These are phyloP conservation scores for Anomalospiza imberbis DNA, from an alignment of 2,797 vertebrate species.

Conservation along the genomic window DNA sequence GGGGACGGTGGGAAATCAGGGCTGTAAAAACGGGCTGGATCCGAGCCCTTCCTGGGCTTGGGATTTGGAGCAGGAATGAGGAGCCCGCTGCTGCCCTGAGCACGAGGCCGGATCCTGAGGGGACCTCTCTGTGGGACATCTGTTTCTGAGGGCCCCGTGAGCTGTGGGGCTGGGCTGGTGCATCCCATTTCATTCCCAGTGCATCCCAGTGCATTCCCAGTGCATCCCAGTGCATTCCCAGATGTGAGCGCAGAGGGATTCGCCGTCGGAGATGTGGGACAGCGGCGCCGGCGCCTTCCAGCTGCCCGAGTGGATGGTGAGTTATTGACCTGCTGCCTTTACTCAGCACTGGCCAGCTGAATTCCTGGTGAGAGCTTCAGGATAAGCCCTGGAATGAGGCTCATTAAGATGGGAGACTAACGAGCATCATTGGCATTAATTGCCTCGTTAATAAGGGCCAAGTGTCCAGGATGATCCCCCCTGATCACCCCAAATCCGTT, in stretches of 20 bases:
- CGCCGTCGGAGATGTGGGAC: conserved; percentile 65
- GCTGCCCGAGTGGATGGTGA: conserved; percentile 82
- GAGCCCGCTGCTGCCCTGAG: neutral
- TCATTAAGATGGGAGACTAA: neutral
- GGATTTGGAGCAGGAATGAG: neutral
- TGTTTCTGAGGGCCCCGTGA: neutral
- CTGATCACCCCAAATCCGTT: fast-evolving
- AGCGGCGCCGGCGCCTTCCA: conserved; percentile 67
- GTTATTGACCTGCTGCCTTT: neutral
- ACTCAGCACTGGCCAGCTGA: neutral
- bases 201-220: neutral
- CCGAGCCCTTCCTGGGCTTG: neutral
- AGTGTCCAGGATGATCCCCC: fast-evolving
- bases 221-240: neutral
- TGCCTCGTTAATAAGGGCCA: fast-evolving
- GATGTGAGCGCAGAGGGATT: neutral
- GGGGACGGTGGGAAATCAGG: fast-evolving
- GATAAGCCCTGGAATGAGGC: neutral
- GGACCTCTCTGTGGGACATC: neutral
- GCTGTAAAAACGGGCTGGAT: neutral
- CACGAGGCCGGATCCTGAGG: neutral
- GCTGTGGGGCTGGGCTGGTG: neutral
- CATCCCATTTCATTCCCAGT: neutral
- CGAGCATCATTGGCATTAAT: fast-evolving
- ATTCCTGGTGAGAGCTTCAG: neutral